These are phyloP conservation scores for Pyxicephalus adspersus DNA, from an alignment of 2,113 vertebrate genomes.

Conservation along the genomic window DNA sequence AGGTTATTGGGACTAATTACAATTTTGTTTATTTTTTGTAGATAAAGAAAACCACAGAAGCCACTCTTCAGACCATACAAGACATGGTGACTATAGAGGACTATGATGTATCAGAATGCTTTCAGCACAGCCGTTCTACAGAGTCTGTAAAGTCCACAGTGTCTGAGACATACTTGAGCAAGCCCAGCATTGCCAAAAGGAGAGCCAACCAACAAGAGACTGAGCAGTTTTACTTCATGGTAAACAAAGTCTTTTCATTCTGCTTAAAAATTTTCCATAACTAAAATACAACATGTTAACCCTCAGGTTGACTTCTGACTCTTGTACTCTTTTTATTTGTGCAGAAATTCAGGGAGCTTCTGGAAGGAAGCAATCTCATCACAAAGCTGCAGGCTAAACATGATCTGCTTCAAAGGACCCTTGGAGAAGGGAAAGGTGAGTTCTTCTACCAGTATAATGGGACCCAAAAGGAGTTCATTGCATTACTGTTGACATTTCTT, in stretches of 20 bases:
- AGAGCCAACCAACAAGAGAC: conserved; percentile 98
- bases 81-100: conserved; percentile 98
- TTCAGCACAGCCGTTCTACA: conserved; percentile 96
- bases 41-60: conserved; percentile 98
- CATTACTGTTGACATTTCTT: too few species aligned
- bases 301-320: background rate
- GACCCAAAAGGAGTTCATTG: too few species aligned
- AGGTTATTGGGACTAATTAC: too few species aligned
- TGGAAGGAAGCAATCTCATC: conserved; percentile 98
- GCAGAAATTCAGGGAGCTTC: conserved; percentile 97
- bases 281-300: background rate
- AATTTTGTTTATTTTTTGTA: conserved; percentile 59
- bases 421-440: conserved; percentile 86
- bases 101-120: conserved; percentile 96
- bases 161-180: conserved; percentile 96
- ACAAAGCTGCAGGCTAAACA: conserved; percentile 98
- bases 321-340: conserved; percentile 61
- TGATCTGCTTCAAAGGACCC: conserved; percentile 91
- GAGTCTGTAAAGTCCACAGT: conserved; percentile 96
- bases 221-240: conserved; percentile 98
- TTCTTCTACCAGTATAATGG: too few species aligned
- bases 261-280: background rate
- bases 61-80: conserved; percentile 95
- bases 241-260: conserved; percentile 61
- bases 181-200: conserved; percentile 96